Conservation (phyloP, 2,797 vertebrate genomes). For the Sebastes ruberrimus region DNA sequence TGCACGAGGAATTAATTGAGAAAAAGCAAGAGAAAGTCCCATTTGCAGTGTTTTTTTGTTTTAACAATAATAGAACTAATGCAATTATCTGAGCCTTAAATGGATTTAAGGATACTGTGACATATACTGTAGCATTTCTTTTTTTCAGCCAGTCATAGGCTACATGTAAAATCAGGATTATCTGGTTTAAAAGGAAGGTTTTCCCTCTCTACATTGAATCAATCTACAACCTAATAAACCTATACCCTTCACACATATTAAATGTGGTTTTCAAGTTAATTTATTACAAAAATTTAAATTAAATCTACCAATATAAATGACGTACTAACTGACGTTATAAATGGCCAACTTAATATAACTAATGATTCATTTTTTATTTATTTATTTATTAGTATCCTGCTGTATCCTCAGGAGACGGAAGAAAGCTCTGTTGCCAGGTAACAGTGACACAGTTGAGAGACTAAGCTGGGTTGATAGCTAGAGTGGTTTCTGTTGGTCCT, state of each 20-base stretch:
- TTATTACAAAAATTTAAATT: neutral
- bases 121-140: too few species aligned
- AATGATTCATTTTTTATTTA: neutral
- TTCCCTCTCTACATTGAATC: neutral
- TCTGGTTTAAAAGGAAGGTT: too few species aligned
- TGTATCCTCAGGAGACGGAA: neutral
- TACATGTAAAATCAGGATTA: neutral
- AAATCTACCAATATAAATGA: neutral
- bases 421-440: conserved; percentile 56
- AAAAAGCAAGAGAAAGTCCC: neutral
- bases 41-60: neutral
- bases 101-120: neutral
- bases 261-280: neutral
- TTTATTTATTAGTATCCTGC: neutral
- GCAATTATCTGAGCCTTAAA: neutral
- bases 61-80: neutral
- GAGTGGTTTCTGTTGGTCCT: conserved; percentile 9
- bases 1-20: neutral
- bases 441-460: conserved; percentile 24
- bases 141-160: neutral
- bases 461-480: neutral
- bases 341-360: neutral
- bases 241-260: neutral
- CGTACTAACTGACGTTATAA: neutral
- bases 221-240: neutral